Conservation (phyloP, 1,140 invertebrate species). For the Sweltsa coloradensis region DNA sequence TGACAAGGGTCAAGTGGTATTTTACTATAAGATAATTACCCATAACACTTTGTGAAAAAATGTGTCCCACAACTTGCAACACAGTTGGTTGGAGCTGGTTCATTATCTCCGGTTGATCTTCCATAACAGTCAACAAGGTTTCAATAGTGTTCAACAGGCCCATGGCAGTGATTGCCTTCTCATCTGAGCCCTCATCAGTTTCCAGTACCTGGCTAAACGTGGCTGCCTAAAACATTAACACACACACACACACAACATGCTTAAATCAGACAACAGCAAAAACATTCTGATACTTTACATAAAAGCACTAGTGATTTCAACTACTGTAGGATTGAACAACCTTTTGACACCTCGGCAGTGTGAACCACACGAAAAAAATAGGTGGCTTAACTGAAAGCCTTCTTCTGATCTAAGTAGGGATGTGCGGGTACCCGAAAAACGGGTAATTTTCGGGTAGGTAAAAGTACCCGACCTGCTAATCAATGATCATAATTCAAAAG, state of each 20-base stretch:
- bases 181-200: constrained; percentile 81
- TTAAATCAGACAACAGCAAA: background rate
- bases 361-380: no score
- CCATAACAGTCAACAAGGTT: constrained; percentile 88
- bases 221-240: constrained; percentile 44
- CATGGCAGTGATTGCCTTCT: constrained; percentile 96
- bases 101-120: constrained; percentile 80
- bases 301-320: no score
- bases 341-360: no score
- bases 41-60: constrained; percentile 72
- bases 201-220: constrained; percentile 80
- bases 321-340: no score
- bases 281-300: no score
- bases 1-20: no score
- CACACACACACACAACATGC: background rate
- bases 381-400: no score
- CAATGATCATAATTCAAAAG: no score
- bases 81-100: constrained; percentile 85
- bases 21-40: constrained; percentile 44
- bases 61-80: constrained; percentile 80
- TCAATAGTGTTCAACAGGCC: constrained; percentile 94
- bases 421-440: no score
- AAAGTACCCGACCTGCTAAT: no score
- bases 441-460: no score
- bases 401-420: no score